These are phyloP conservation scores for Globia sparganii DNA, from an alignment of 2,888 invertebrate genomes.

Conservation along the genomic window DNA sequence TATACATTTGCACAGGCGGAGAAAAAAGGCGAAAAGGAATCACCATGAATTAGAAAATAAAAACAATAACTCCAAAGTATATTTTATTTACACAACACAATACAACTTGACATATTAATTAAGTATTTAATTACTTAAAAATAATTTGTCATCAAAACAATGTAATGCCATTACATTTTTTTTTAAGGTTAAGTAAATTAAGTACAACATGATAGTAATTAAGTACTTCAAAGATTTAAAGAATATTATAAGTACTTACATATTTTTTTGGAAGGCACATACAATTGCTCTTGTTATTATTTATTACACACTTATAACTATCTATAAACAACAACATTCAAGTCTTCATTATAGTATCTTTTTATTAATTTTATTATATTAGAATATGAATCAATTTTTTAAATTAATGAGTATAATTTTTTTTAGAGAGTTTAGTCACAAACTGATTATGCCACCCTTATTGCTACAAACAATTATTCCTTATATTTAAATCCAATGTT, in stretches of 20 bases:
- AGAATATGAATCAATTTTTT: no score
- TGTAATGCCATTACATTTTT: no score
- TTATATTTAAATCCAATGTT: neutral
- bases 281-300: neutral
- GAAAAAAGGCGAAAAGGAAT: neutral
- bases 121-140: neutral
- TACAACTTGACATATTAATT: neutral
- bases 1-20: neutral
- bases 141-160: neutral
- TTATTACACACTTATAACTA: neutral
- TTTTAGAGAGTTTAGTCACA: neutral
- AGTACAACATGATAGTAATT: neutral
- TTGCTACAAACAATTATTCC: neutral
- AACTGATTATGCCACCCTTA: neutral
- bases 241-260: neutral
- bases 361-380: neutral
- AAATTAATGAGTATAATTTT: neutral
- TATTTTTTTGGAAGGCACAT: conserved; percentile 31
- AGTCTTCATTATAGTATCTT: neutral
- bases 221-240: neutral
- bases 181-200: rapidly evolving
- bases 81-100: conserved; percentile 34
- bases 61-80: neutral
- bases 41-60: neutral
- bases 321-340: neutral